A percentile compares a stretch with the other conserved stretches of the same genome.
phyloP scores from a whole-genome alignment of 1,140 invertebrate genomes.

The Drosophila leontia region DNA sequence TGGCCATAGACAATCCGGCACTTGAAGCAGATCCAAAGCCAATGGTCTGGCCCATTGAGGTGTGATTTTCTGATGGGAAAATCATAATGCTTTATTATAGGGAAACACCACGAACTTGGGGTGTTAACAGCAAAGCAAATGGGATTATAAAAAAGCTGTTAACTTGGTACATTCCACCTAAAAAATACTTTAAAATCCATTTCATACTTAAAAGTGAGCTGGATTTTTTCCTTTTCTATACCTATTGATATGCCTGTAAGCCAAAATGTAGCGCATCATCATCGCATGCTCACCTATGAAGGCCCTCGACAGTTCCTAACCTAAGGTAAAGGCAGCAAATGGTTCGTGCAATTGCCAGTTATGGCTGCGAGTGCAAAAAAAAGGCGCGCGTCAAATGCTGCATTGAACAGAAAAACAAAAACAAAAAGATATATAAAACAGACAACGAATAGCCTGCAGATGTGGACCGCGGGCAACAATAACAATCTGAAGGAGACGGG shows the following conservation, averaged over 20 bases:
- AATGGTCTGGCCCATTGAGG: not conserved
- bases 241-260: slow-evolving; percentile 17
- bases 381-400: slow-evolving; percentile 62
- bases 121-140: not conserved
- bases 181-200: not conserved
- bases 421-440: slow-evolving; percentile 12
- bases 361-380: slow-evolving; percentile 53
- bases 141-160: not conserved
- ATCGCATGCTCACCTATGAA: slow-evolving; percentile 33
- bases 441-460: slow-evolving; percentile 54
- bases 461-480: slow-evolving; percentile 45
- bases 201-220: not conserved
- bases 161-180: not conserved
- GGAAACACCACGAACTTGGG: not conserved
- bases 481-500: slow-evolving; percentile 34
- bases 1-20: slow-evolving; percentile 7
- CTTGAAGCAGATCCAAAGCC: not conserved
- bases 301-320: slow-evolving; percentile 35
- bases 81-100: not conserved
- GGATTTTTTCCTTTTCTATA: not conserved
- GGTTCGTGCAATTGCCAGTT: slow-evolving; percentile 76
- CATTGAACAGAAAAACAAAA: not conserved
- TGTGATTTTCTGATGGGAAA: not conserved
- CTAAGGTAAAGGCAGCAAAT: slow-evolving; percentile 43
- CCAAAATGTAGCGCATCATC: slow-evolving; percentile 33